A percentile compares a stretch with the other conserved stretches of the same genome.
These are phyloP conservation scores for Limnodromus scolopaceus DNA, from an alignment of 2,797 vertebrate species.

Conservation along the genomic window DNA sequence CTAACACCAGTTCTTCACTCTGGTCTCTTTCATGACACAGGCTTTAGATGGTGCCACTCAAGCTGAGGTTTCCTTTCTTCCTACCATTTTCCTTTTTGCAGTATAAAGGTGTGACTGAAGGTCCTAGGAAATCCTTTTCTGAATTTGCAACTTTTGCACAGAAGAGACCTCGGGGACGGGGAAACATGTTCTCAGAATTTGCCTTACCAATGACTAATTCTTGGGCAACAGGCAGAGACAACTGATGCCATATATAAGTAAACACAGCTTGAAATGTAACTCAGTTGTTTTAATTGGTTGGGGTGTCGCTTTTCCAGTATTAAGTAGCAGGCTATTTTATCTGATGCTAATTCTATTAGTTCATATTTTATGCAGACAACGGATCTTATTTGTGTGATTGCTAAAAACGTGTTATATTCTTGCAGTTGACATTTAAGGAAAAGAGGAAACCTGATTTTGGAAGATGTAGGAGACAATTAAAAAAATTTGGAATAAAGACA, in stretches of 20 bases:
- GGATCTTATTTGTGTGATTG: constrained; percentile 63
- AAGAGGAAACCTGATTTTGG: background rate
- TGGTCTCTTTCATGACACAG: background rate
- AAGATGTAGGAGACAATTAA: background rate
- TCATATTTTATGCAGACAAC: constrained; percentile 58
- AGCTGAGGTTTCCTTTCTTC: background rate
- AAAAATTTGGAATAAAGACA: background rate
- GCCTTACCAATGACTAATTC: background rate
- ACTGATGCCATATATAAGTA: background rate
- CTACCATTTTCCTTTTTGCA: background rate
- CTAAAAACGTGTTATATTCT: constrained; percentile 70
- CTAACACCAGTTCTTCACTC: background rate
- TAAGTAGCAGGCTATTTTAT: constrained; percentile 67
- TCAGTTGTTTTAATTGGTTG: constrained; percentile 50
- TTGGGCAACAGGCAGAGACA: background rate
- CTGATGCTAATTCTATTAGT: constrained; percentile 56
- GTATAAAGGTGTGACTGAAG: background rate
- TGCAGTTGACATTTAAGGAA: background rate
- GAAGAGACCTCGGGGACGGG: background rate
- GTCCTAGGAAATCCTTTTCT: background rate
- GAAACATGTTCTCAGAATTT: background rate
- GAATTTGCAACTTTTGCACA: background rate
- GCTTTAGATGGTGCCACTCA: background rate
- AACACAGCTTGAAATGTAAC: constrained; percentile 32
- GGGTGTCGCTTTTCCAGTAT: constrained; percentile 48